Evolutionary conservation across 1,140 invertebrate species (phyloP).

Genomic region (Macrobrachium rosenbergii): DNA sequence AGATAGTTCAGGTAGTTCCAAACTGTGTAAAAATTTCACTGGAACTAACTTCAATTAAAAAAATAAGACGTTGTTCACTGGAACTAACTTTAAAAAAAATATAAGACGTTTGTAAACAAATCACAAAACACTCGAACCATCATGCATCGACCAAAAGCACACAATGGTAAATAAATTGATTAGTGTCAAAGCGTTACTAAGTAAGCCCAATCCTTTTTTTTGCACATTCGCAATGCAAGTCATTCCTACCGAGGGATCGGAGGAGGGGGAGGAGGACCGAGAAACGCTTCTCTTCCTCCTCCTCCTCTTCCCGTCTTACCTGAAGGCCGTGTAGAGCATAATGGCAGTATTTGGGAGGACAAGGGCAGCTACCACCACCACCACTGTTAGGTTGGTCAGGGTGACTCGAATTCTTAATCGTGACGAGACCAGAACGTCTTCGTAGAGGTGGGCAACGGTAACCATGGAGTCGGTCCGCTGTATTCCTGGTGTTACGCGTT

Average conservation of each 20-base stretch:
- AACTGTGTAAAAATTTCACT: no score
- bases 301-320: slow-evolving; percentile 29
- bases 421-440: slow-evolving; percentile 58
- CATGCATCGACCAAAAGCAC: no score
- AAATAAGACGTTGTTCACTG: no score
- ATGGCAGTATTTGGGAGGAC: slow-evolving; percentile 53
- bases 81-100: no score
- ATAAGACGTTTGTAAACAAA: no score
- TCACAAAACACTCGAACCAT: no score
- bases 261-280: not conserved
- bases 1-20: no score
- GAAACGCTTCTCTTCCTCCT: not conserved
- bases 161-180: no score
- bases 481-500: not conserved
- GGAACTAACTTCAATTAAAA: no score
- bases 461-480: slow-evolving; percentile 50
- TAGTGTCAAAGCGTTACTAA: no score
- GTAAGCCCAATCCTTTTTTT: no score
- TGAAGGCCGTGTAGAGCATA: slow-evolving; percentile 62
- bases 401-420: slow-evolving; percentile 43
- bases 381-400: slow-evolving; percentile 58
- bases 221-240: no score
- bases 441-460: slow-evolving; percentile 57
- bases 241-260: not conserved
- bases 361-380: slow-evolving; percentile 55